Evolutionary conservation across 2,888 invertebrate species (phyloP), one percentile per base, ranked within the genome.

Genomic region (Ectropis crepuscularia): DNA sequence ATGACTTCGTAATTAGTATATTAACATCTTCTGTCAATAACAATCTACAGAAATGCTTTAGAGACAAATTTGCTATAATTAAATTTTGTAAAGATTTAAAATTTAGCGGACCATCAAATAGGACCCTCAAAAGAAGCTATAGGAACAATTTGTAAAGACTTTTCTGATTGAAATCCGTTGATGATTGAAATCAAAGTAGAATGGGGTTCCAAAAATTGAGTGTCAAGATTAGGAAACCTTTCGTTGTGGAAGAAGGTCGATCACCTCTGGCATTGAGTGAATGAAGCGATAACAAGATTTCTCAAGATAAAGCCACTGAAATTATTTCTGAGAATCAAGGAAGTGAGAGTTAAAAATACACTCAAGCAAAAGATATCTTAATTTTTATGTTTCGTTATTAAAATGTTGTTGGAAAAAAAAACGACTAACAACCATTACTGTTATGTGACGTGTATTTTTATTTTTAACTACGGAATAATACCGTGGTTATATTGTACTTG

Each of bases 221-320:
- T 46, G 41, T 49, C n/a, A 41, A 42, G 36, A 57, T 51, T 50
- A 36, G 50, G 6, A 16, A 57, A 37, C 50, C 4, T 57, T 46
- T 50, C 42, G 41, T 50, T 28, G n/a, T 59, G 37, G 48, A 42
- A 42, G 36, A 61, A 61, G 54, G 57, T 57, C 63, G 51, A 53
- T 42, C 28, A 58, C 53, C 57, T 63, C 43, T 43, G 58, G 12
- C 48, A 63, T 48, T 57, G 57, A 63, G 58, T 58, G 48, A 53
- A 53, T 45, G 43, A 53, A 28, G 36, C 48, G 63, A 63, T 63
- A 63, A 63, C 62, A 57, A 16, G 45, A 53, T 53, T 46, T 51
- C 39, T 38, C 38, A 12, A 43, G 50, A 57, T 48, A 51, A 46
- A 53, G 42, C 12, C 16, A 46, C 39, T 47, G 55, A 12, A 57